Evolutionary conservation across 2,888 invertebrate species (phyloP), one percentile per base, ranked within the genome.

Genomic region (Lepidocyrtinus sp.): DNA sequence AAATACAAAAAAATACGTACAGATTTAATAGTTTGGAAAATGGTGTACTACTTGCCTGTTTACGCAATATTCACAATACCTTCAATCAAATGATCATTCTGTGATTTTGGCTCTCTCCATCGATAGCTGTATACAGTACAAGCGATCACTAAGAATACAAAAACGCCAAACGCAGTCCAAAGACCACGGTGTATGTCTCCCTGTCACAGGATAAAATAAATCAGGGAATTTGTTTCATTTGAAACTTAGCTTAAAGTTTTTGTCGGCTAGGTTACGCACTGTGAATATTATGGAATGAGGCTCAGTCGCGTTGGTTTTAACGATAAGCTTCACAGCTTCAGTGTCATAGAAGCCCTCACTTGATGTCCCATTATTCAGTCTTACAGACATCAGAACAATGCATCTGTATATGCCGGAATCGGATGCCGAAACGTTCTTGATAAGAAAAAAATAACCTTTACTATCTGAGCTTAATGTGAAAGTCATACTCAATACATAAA

Each of bases 81-180:
- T n/a, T n/a, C n/a, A n/a, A n/a, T n/a, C n/a, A n/a, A n/a, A n/a
- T n/a, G n/a, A n/a, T n/a, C n/a, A n/a, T 50, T 50, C 15, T 50
- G 5, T 7, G 64, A 17, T n/a, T 64, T 17, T 9, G 64, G 27
- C n/a, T 45, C 19, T 17, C 27, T 73, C 73, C 73, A 73, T 1
- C 73, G 50, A 19, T 46, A 65, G 21, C 50, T 64, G 73, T 73
- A 64, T 0, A 73, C 55, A 12, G 26, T 50, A 26, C 73, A 73
- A 7, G 65, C 21, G 2, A 55, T 1, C 2, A 46, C 15, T 15
- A 73, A 65, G 12, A 73, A 25, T 9, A 73, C 7, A 55, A 65
- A 15, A 0, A 65, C 50, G 0, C 26, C 65, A 1, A 45, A 19
- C 1, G 64, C 73, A 2, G 73, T 50, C 7, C 21, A 12, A 46